Percentiles rank a stretch among this genome's conserved stretches.
phyloP scores from a whole-genome alignment of 2,888 invertebrate genomes.

The Drosophila nr. fundita region DNA sequence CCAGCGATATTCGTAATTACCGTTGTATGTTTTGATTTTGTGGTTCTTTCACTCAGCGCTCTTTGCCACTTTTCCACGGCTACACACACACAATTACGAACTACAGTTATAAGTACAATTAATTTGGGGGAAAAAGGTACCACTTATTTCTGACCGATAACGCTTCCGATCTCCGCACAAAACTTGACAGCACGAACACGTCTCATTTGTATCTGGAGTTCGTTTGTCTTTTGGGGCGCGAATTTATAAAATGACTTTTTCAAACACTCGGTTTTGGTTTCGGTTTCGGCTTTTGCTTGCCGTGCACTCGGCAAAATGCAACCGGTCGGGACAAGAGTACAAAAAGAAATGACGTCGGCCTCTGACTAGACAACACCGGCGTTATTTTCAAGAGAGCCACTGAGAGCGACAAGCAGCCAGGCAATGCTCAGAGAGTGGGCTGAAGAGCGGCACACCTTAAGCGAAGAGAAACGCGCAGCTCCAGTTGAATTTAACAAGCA shows the following conservation, averaged over 20 bases:
- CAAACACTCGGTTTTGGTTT: constrained; percentile 30
- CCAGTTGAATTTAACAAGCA: not conserved
- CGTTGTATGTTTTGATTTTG: constrained; percentile 34
- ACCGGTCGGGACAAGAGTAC: constrained; percentile 52
- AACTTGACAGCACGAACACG: constrained; percentile 40
- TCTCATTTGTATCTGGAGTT: constrained; percentile 30
- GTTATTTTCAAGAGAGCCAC: not conserved
- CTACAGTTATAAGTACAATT: constrained; percentile 14
- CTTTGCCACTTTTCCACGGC: constrained; percentile 10
- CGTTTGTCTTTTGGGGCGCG: constrained; percentile 33
- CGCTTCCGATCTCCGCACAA: constrained; percentile 43
- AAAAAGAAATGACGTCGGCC: constrained; percentile 50
- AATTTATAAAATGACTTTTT: constrained; percentile 51
- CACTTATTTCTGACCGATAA: constrained; percentile 40
- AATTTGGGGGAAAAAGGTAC: constrained; percentile 11
- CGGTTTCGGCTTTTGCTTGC: constrained; percentile 27
- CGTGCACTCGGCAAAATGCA: constrained; percentile 23
- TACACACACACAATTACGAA: constrained; percentile 9
- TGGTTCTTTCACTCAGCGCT: constrained; percentile 11
- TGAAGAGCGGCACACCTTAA: constrained; percentile 7
- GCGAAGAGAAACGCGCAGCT: constrained; percentile 1
- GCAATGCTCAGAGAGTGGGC: not conserved
- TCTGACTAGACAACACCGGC: constrained; percentile 8
- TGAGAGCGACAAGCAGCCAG: constrained; percentile 2
- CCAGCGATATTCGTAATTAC: constrained; percentile 11